Evolutionary conservation across 2,888 invertebrate genomes (phyloP), one percentile per base, ranked within the genome.

Genomic region (Erebia aethiops): DNA sequence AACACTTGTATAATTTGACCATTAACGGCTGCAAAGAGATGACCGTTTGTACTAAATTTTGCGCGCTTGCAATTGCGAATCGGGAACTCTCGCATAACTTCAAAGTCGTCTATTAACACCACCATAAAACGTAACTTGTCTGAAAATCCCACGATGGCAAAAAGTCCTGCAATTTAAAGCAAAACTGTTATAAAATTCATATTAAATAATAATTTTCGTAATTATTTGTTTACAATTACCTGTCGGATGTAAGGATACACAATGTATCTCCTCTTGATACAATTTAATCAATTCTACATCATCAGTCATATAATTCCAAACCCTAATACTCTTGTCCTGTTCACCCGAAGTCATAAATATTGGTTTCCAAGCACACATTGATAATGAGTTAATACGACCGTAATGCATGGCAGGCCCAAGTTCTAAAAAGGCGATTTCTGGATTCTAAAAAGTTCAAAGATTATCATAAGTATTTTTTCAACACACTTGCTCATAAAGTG

Each of bases 241-340:
- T 21, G 93, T 94, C 0, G 97, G 97, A 87, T 97, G 97, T 60
- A 97, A 84, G 1, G 96, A 95, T 16, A 97, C 94, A 71, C 96
- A 96, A 82, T 95, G 96, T 41, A 98, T 95, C 80, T 97, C 97
- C 81, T 98, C 98, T 76, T 96, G 95, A 84, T 98, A 98, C 77
- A 96, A 95, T 82, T 97, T 97, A 21, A 95, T 94, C 82, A 98
- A 88, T 80, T 98, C 97, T 66, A 98, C 92, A 62, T 94, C 96
- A 83, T 96, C 96, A 0, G 96, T 96, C 88, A 98, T 96, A 84
- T 97, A 98, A 84, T 99, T 98, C 98, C 99, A 99, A 61, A 99
- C 95, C 67, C 98, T 94, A 64, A 99, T 95, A 52, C 97, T 97
- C 77, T 97, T 95, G 86, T 99, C 99, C 63, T 95, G 91, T 74